phyloP scores from a whole-genome alignment of 2,113 vertebrate genomes.

The Odontophorus gujanensis region DNA sequence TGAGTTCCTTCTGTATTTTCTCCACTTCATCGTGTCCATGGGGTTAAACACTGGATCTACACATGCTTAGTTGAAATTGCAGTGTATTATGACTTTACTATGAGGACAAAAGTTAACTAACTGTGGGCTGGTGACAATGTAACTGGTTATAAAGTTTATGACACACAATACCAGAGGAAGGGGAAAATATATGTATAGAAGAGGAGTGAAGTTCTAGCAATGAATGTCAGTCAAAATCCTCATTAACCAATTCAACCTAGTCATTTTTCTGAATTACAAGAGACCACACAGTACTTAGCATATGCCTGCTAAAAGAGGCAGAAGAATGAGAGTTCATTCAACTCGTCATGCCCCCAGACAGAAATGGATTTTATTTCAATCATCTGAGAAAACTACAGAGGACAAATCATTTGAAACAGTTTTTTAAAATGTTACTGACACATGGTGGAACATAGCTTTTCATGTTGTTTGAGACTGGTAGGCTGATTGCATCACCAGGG shows the following conservation, averaged over 20 bases:
- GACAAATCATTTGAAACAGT: not conserved
- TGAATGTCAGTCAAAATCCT: slow-evolving; percentile 7
- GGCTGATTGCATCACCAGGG: not conserved
- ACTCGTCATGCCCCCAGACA: not conserved
- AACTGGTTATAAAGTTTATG: slow-evolving; percentile 15
- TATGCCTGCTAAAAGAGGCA: not conserved
- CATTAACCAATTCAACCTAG: not conserved
- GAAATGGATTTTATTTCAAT: not conserved
- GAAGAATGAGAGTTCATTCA: not conserved
- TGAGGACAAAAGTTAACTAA: not conserved
- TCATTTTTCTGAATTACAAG: not conserved
- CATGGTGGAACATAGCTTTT: not conserved
- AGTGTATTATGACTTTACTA: slow-evolving; percentile 13
- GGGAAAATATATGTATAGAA: not conserved
- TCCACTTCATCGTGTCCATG: not conserved
- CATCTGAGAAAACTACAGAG: not conserved
- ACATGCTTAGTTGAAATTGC: not conserved
- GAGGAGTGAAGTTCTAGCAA: not conserved
- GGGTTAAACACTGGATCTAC: not conserved
- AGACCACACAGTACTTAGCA: not conserved
- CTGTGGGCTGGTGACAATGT: not conserved
- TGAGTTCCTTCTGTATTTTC: not conserved
- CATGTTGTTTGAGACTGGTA: not conserved
- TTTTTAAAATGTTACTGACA: not conserved
- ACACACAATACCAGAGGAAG: not conserved